Base-by-base conservation (phyloP, 2,113 vertebrate genomes). In the Vimba vimba region DNA sequence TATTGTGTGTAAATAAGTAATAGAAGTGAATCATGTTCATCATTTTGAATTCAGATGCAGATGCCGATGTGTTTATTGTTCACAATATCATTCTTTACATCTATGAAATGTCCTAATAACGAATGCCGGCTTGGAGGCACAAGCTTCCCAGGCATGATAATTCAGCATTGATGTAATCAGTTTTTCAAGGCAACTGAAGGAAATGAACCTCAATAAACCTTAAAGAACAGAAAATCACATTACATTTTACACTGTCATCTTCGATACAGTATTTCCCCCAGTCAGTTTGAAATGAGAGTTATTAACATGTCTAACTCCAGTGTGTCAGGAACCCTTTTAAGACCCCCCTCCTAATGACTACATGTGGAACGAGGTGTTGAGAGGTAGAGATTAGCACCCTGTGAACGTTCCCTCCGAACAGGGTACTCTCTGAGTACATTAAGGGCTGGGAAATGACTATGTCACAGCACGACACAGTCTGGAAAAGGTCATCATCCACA, bases 401-500 rank as follows among this genome's bases (percentile, higher is more conserved):
- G 69, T 33, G 83, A 86, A 73, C 50, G 77, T 81, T 79, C 47
- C 39, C 68, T 62, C 43, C 11, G 30, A 84, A 80, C 47, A 84
- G 73, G 86, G 84, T 55, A 83, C 55, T 60, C 81, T 87, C 47
- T 13, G 21, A 81, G 76, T 87, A 85, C 83, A 88, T 88, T 90
- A 90, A 87, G 82, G 81, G 78, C 45, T 69, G 30, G 68, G 79
- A 86, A 86, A 85, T 79, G 85, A 87, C 79, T 83, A 68, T 87
- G 88, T 91, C 86, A 89, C 77, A 88, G 89, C 89, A 89, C 50
- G 43, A 50, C 86, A 59, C 33, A 86, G 75, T 74, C 85, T 76
- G 84, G 52, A 90, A 93, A 92, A 93, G 92, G 92, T 93, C 90
- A 92, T 81, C 57, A 92, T 81, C 57, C 66, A 57, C 87, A 81